Evolutionary conservation across 2,797 vertebrate species (phyloP).

Genomic region (Sphaeramia orbicularis): DNA sequence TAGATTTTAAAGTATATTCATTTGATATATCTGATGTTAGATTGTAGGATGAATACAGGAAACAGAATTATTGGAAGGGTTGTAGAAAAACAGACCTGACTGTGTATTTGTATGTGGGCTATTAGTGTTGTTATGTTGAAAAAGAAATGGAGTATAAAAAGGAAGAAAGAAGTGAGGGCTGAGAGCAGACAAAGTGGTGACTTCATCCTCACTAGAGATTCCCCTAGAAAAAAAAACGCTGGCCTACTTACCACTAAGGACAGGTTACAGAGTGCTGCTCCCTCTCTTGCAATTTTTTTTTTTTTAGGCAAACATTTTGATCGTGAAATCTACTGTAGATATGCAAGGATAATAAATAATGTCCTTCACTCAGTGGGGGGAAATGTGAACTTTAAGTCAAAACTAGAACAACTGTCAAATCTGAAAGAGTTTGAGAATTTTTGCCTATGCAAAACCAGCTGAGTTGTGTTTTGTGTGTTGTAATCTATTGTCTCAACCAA

Average conservation of each 20-base stretch:
- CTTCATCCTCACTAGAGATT: conserved; percentile 59
- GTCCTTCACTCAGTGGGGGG: neutral
- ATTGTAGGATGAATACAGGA: neutral
- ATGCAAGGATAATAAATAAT: neutral
- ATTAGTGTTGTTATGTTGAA: neutral
- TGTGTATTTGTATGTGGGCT: too few species aligned
- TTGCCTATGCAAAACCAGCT: conserved; percentile 17
- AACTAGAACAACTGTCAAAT: too few species aligned
- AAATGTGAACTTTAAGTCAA: neutral
- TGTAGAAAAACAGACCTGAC: too few species aligned
- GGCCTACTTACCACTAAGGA: conserved; percentile 58
- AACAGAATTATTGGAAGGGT: neutral
- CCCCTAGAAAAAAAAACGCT: conserved; percentile 26
- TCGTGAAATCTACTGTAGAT: neutral
- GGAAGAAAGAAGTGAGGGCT: neutral
- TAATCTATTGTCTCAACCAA: neutral
- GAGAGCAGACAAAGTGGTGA: conserved; percentile 42
- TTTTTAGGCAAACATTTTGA: conserved; percentile 13
- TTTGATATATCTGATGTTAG: too few species aligned
- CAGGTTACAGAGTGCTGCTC: conserved; percentile 34
- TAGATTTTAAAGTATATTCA: too few species aligned
- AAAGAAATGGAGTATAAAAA: conserved; percentile 17
- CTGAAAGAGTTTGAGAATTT: neutral
- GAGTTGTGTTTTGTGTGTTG: neutral
- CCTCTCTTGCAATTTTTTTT: conserved; percentile 18